Base-by-base conservation (phyloP, 2,888 invertebrate species). In the Macaria notata region DNA sequence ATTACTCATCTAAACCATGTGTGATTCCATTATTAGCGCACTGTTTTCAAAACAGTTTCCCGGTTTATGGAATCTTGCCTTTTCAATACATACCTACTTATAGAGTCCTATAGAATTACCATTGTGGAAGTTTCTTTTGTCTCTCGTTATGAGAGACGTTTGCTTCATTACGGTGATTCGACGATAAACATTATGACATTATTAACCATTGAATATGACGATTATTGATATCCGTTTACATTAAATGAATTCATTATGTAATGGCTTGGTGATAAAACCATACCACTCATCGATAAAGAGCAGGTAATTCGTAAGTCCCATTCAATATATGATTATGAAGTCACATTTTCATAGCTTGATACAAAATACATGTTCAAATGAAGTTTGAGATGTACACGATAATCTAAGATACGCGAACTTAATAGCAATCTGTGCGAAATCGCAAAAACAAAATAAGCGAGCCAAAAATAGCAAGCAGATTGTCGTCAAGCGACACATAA, bases 31-130 rank as follows among this genome's bases (percentile, higher is more conserved):
- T 54, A 43, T 70, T 72, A 69, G 66, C 55, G 63, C 41, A 41
- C 31, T 75, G 73, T 76, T 81, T 71, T 73, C 68, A 75, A 76
- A 78, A 74, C 72, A 71, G 71, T 72, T 75, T 75, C 75, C 76
- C 69, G 69, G 64, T 74, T 67, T 64, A 70, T 65, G 66, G 68
- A 73, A 75, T 75, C 68, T 41, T 48, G 4, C 8, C 50, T 33
- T 61, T 31, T 31, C 43, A 49, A n/a, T 43, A 9, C n/a, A 44
- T 8, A 30, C 39, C 8, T 8, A 3, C 9, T 31, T 31, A 36
- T 3, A 7, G 4, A 36, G 33, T 7, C 7, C 5, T 49, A 31
- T 31, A 19, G 19, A 19, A 19, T 19, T 19, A 19, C 19, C 41
- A 31, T 47, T 30, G 31, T 41, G 39, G 39, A 48, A 8, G 9